A percentile compares a stretch with the other conserved stretches of the same genome.
These are phyloP conservation scores for Amphipyra tragopoginis DNA, from an alignment of 2,888 invertebrate genomes.

Conservation along the genomic window DNA sequence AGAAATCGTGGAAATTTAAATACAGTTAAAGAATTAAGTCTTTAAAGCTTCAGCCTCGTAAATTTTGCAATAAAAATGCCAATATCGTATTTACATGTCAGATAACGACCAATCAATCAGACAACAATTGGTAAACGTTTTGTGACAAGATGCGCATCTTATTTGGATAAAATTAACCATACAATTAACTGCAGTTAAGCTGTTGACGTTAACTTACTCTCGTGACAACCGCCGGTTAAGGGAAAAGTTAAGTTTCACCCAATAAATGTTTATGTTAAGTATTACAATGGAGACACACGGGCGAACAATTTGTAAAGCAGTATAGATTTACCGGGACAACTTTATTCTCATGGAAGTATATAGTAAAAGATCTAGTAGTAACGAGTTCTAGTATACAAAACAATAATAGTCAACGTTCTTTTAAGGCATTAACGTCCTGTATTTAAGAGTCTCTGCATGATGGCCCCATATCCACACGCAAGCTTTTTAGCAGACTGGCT, in stretches of 20 bases:
- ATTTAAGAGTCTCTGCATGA: no score
- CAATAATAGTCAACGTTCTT: no score
- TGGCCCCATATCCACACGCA: no score
- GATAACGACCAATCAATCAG: conserved; percentile 41
- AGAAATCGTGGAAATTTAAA: no score
- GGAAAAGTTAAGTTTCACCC: conserved; percentile 58
- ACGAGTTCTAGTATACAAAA: no score
- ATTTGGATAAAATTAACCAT: conserved; percentile 50
- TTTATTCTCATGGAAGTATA: no score
- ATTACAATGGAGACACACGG: conserved; percentile 30
- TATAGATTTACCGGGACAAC: no score
- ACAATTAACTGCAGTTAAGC: conserved; percentile 51
- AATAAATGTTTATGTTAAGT: conserved; percentile 52
- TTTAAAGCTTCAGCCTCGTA: no score
- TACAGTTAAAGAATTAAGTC: no score
- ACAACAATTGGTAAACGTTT: conserved; percentile 22
- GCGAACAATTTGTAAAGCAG: neutral
- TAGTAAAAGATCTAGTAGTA: no score
- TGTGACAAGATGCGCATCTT: conserved; percentile 40
- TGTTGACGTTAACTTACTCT: conserved; percentile 46
- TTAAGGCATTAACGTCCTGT: no score
- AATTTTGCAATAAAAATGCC: conserved; percentile 3
- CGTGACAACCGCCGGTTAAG: conserved; percentile 55
- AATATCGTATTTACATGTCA: conserved; percentile 18
- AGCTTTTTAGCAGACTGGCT: no score